Evolutionary conservation across 2,797 vertebrate species (phyloP), one percentile per base, ranked within the genome.

Genomic region (Botia almorhae): DNA sequence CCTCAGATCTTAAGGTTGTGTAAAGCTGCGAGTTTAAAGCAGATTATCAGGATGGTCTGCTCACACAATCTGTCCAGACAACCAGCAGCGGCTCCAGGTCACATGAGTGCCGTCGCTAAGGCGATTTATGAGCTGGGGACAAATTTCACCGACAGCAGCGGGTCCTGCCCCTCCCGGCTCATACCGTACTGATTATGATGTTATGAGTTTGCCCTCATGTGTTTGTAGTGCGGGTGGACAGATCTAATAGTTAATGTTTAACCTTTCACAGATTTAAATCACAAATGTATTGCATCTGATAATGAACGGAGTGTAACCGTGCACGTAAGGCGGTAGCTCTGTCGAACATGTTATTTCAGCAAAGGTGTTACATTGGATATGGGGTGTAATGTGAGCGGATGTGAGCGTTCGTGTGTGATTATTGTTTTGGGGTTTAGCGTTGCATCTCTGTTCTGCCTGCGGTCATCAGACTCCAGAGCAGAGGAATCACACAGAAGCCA

Each of bases 11-110:
- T 76, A 83, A 81, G 69, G 69, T 84, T 83, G 81, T 80, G 71
- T 75, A 83, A 82, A 87, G 73, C 86, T 82, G 77, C 48, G 85
- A 83, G 50, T 75, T 85, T 86, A 86, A 89, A 91, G 90, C 83
- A 87, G 91, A 92, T 94, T 92, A 92, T 82, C 87, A 58, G 82
- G 75, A 87, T 89, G 82, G 90, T 90, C 88, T 89, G 87, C 76
- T 80, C 87, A 55, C 72, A 82, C 86, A 87, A 78, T 89, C 87
- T 87, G 87, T 90, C 87, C 88, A 78, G 87, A 87, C 86, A 84
- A 81, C 83, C 82, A 79, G 61, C 72, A 53, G 26, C 26, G n/a
- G 74, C 74, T 80, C 33, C 50, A 82, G 81, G 82, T 88, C 86
- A 88, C 50, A 23, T 77, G 65, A 87, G 87, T 81, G 29, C 33